These are phyloP conservation scores for Amphiduros pacificus DNA, from an alignment of 2,888 invertebrate genomes.

Conservation along the genomic window DNA sequence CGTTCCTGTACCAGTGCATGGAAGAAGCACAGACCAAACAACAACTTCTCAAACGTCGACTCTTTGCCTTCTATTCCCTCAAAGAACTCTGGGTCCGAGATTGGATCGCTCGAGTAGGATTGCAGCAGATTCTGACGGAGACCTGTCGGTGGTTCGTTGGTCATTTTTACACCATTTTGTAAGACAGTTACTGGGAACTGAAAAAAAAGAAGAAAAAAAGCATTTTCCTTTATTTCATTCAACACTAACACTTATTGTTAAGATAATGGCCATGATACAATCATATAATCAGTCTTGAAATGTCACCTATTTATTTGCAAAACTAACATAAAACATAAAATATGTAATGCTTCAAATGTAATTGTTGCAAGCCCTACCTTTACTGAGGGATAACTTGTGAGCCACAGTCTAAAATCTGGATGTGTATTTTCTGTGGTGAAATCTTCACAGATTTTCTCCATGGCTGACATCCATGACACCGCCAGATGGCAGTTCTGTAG, in stretches of 20 bases:
- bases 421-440: constrained; percentile 78
- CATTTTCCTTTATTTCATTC: too few species aligned
- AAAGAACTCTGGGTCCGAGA: constrained; percentile 81
- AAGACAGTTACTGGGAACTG: constrained; percentile 83
- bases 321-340: too few species aligned
- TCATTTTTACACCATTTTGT: constrained; percentile 91
- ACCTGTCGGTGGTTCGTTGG: constrained; percentile 88
- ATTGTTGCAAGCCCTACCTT: too few species aligned
- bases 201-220: background rate
- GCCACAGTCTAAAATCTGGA: constrained; percentile 87
- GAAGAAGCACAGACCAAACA: constrained; percentile 90
- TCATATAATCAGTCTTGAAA: too few species aligned
- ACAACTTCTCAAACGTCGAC: constrained; percentile 80
- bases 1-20: constrained; percentile 91
- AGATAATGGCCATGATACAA: too few species aligned
- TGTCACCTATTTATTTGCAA: too few species aligned
- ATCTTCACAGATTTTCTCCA: constrained; percentile 88
- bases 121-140: constrained; percentile 82
- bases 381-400: constrained; percentile 85
- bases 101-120: constrained; percentile 83
- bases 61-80: constrained; percentile 70
- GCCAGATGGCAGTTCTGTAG: constrained; percentile 95
- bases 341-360: too few species aligned
- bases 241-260: too few species aligned
- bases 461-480: constrained; percentile 88